Base-by-base conservation (phyloP, 2,113 vertebrate genomes). In the Asarcornis scutulata region DNA sequence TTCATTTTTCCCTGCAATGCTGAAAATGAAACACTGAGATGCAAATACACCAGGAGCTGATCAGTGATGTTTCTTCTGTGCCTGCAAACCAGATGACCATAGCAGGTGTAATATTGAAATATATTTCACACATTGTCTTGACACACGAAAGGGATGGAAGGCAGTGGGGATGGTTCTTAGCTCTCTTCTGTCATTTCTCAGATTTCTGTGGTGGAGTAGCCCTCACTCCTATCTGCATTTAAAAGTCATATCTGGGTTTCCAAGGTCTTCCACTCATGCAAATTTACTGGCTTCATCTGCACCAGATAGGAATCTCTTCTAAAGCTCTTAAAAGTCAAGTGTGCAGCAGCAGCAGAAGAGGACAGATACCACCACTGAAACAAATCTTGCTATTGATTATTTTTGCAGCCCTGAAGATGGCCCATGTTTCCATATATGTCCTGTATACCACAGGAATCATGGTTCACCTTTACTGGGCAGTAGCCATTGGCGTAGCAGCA, bases 1-100 rank as follows among this genome's bases (percentile, higher is more conserved):
- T 88, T 93, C 42, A 75, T 91, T 83, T 94, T 93, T 42, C 42
- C 42, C 60, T 71, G 60, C 32, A 78, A 88, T 32, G 79, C 79
- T 89, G 75, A 63, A 95, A 96, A 93, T 89, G 75, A 94, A 85
- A 86, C 85, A 71, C 79, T 55, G 75, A 83, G 71, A 71, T 64
- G 66, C 22, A 72, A 83, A 75, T 56, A 29, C 29, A 52, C 17
- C 11, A 27, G 59, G 13, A 63, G 18, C 46, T 77, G 87, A 77
- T 82, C 75, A 40, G 87, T 7, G 21, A 31, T 75, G 36, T 59
- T 63, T 38, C 14, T 84, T 81, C 66, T 9, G 4, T 79, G 62
- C 27, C 60, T 1, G 0, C 17, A 34, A 80, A 32, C 7, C 42
- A 34, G 34, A 40, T 58, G 64, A 88, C 48, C 48, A 58, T 12